Evolutionary conservation across 2,113 vertebrate genomes (phyloP).

Genomic region (Scomber japonicus): DNA sequence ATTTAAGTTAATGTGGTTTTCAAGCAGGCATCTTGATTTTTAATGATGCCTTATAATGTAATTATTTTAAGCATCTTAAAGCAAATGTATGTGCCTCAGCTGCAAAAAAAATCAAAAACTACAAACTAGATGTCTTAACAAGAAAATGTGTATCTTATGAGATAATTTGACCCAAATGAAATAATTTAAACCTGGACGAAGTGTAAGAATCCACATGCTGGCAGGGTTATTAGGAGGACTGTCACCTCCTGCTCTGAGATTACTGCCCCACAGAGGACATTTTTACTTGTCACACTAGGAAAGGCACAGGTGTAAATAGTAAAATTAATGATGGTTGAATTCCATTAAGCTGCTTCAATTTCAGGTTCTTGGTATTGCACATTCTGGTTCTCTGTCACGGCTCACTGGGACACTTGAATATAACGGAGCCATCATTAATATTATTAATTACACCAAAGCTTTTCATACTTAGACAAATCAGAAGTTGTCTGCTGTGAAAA

Average conservation of each 20-base stretch:
- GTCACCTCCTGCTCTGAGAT: not conserved
- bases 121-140: not conserved
- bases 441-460: not conserved
- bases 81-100: not conserved
- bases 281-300: not conserved
- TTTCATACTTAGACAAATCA: not conserved
- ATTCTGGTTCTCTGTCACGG: not conserved
- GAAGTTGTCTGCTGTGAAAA: not conserved
- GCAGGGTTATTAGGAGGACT: no score
- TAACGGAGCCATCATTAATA: not conserved
- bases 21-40: not conserved
- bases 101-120: no score
- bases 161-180: not conserved
- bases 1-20: not conserved
- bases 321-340: constrained; percentile 1
- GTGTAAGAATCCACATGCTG: not conserved
- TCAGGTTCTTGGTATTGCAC: not conserved
- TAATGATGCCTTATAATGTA: not conserved
- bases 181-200: not conserved
- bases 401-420: not conserved
- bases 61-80: not conserved
- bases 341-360: constrained; percentile 13
- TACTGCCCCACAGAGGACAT: not conserved
- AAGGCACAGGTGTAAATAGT: not conserved
- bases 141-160: not conserved